Percentiles rank a stretch among this genome's conserved stretches.
phyloP scores from a whole-genome alignment of 1,140 invertebrate species.

The Periplaneta americana region DNA sequence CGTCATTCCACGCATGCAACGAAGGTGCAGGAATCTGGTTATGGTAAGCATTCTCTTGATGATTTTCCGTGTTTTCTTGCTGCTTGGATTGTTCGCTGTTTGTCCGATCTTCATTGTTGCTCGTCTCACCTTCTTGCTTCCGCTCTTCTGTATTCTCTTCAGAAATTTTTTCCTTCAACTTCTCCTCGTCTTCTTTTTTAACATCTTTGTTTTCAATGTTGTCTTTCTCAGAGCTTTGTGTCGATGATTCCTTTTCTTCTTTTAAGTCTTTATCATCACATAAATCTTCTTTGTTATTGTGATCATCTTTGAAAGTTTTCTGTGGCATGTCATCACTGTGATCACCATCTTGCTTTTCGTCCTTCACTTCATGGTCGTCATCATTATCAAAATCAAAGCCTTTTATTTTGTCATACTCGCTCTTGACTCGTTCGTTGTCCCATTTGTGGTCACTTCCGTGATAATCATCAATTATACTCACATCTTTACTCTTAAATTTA shows the following conservation, averaged over 20 bases:
- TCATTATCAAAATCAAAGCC: neutral
- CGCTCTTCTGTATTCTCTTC: neutral
- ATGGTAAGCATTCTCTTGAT: neutral
- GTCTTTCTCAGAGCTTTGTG: neutral
- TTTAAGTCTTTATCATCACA: neutral
- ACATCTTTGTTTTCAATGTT: neutral
- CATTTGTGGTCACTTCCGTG: neutral
- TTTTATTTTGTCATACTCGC: neutral
- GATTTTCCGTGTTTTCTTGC: neutral
- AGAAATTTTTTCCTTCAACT: neutral
- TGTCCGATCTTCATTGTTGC: neutral
- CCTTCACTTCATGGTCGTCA: neutral
- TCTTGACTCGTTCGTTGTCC: neutral
- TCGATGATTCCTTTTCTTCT: neutral
- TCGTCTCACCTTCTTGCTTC: neutral
- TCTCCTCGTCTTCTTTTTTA: neutral
- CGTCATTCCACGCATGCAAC: neutral
- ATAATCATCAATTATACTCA: neutral
- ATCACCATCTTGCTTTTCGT: neutral
- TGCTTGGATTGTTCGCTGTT: neutral
- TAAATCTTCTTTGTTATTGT: neutral
- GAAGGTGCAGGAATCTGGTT: neutral
- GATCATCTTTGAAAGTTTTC: neutral
- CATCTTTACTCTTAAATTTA: neutral
- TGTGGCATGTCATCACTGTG: neutral